Evolutionary conservation across 2,113 vertebrate genomes (phyloP).

Genomic region (Uropsilus gracilis): DNA sequence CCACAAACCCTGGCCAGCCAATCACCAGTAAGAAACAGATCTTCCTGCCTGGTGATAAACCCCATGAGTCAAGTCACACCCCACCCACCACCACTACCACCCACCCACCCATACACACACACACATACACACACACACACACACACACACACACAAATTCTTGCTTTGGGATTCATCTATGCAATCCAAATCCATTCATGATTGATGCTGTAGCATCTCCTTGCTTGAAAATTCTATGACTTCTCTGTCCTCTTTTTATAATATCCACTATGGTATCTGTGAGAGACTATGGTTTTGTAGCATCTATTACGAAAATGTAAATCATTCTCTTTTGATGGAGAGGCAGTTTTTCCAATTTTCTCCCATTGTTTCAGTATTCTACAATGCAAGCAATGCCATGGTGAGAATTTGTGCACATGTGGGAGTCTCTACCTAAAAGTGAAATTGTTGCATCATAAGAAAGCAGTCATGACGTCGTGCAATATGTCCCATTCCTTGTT

Average conservation of each 20-base stretch:
- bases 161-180: neutral
- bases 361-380: neutral
- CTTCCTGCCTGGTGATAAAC: neutral
- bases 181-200: neutral
- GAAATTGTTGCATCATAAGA: neutral
- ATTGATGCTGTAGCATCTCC: neutral
- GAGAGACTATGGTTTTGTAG: neutral
- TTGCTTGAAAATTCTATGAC: too few relatives aligned
- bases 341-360: neutral
- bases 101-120: too few relatives aligned
- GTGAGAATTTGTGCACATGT: neutral
- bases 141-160: neutral
- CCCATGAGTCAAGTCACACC: too few relatives aligned
- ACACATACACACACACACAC: too few relatives aligned
- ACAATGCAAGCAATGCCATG: neutral
- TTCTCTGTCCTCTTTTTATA: too few relatives aligned
- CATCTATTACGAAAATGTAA: neutral
- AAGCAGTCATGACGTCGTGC: neutral
- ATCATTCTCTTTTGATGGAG: neutral
- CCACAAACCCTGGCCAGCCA: too few relatives aligned
- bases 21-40: too few relatives aligned
- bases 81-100: too few relatives aligned
- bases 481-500: neutral
- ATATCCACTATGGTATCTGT: too few relatives aligned
- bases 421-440: accelerated